Percentiles rank a stretch among this genome's conserved stretches.
These are phyloP conservation scores for Xanthorhoe designata DNA, from an alignment of 2,888 invertebrate genomes.

Conservation along the genomic window DNA sequence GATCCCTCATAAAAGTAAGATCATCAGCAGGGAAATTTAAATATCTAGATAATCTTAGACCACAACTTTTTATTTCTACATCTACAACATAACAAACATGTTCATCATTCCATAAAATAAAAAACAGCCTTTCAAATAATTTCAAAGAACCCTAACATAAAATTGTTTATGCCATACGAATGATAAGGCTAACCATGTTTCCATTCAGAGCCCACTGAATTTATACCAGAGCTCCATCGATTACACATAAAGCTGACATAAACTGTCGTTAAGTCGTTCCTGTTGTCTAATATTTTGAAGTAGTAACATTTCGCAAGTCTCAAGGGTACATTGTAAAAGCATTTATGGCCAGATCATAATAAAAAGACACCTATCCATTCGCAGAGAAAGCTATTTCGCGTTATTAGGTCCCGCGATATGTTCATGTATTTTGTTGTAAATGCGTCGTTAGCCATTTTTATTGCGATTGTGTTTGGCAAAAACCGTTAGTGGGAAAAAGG, in stretches of 20 bases:
- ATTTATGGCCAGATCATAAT: slow-evolving; percentile 53
- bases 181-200: slow-evolving; percentile 31
- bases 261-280: slow-evolving; percentile 34
- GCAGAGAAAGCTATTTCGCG: slow-evolving; percentile 52
- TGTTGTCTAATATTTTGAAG: slow-evolving; percentile 42
- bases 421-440: slow-evolving; percentile 48
- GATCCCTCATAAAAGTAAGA: no score
- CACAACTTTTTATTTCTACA: background rate
- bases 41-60: background rate
- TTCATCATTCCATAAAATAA: background rate
- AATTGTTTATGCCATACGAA: slow-evolving; percentile 40
- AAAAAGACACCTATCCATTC: slow-evolving; percentile 47
- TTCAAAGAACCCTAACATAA: slow-evolving; percentile 33
- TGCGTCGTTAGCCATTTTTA: slow-evolving; percentile 44
- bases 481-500: slow-evolving; percentile 1
- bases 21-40: no score
- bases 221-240: slow-evolving; percentile 51
- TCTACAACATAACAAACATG: background rate
- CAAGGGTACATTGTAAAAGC: slow-evolving; percentile 48
- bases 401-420: slow-evolving; percentile 47
- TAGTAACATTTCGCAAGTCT: slow-evolving; percentile 40
- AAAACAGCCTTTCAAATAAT: background rate
- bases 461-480: slow-evolving; percentile 32
- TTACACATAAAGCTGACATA: slow-evolving; percentile 59
- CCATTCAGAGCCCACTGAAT: slow-evolving; percentile 22